Percentiles rank a stretch among this genome's conserved stretches.
These are phyloP conservation scores for Thelaira solivaga DNA, from an alignment of 2,888 invertebrate species.

Conservation along the genomic window DNA sequence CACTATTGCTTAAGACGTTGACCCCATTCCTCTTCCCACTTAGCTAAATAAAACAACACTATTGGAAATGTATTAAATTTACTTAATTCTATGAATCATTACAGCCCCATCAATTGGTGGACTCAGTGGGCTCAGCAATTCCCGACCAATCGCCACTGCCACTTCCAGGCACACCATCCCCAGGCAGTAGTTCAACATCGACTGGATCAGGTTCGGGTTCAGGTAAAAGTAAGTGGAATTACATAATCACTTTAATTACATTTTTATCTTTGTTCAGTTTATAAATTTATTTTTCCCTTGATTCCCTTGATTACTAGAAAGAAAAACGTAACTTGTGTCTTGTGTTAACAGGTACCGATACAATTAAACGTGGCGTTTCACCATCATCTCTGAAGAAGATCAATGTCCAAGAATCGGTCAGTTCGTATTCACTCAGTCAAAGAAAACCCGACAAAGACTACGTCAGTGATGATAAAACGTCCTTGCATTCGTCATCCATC, in stretches of 20 bases:
- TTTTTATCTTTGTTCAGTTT: no score
- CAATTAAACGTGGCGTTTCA: conserved; percentile 77
- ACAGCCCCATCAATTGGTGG: conserved; percentile 78
- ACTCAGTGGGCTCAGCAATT: conserved; percentile 81
- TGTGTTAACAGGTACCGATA: conserved; percentile 76
- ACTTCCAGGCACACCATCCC: conserved; percentile 86
- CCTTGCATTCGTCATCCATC: conserved; percentile 44
- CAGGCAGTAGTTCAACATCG: conserved; percentile 90
- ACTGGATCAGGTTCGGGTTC: conserved; percentile 87
- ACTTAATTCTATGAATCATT: conserved; percentile 60
- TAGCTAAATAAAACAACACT: conserved; percentile 28
- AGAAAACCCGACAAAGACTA: conserved; percentile 69
- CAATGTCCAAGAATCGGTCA: conserved; percentile 75
- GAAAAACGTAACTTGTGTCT: no score
- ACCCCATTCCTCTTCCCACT: conserved; percentile 9
- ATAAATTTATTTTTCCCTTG: no score
- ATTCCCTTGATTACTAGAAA: no score
- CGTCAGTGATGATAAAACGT: conserved; percentile 64
- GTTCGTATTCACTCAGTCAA: conserved; percentile 74
- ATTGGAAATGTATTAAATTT: conserved; percentile 1
- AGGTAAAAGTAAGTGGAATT: conserved; percentile 73
- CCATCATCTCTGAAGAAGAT: conserved; percentile 75
- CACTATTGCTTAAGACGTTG: conserved; percentile 47
- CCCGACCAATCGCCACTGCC: conserved; percentile 81
- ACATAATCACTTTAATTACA: neutral